Evolutionary conservation across 64 coral and sea anemone species (phyloP).

Genomic region (Montipora sp.): DNA sequence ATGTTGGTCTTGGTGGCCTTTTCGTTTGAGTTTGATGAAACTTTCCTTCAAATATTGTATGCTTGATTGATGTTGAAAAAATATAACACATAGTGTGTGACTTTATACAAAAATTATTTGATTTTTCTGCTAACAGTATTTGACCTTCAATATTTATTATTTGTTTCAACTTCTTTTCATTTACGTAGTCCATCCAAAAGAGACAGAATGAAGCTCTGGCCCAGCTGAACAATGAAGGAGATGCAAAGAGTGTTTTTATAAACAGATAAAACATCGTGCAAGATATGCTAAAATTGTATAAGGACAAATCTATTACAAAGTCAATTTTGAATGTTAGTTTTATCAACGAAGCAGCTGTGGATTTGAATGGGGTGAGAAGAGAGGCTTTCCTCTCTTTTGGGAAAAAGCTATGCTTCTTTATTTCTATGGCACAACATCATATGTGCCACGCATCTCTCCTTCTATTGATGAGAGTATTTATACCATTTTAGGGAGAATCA

Average conservation of each 20-base stretch:
- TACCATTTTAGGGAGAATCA: neutral
- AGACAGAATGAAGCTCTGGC: neutral
- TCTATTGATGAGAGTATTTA: neutral
- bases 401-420: neutral
- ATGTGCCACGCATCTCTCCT: conserved; percentile 12
- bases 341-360: neutral
- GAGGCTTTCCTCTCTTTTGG: conserved; percentile 47
- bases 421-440: conserved; percentile 19
- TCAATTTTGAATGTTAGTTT: conserved; percentile 27
- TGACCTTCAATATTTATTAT: no score
- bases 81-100: no score
- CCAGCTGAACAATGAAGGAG: neutral
- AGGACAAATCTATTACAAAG: neutral
- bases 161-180: neutral
- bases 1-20: no score
- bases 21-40: no score
- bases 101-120: no score
- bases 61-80: no score
- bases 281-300: conserved; percentile 26
- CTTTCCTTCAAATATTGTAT: no score
- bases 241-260: neutral
- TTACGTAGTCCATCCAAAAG: neutral
- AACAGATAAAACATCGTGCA: conserved; percentile 31
- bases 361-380: conserved; percentile 17
- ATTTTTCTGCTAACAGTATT: no score